Evolutionary conservation across 2,113 vertebrate species (phyloP).

Genomic region (Micromys minutus): DNA sequence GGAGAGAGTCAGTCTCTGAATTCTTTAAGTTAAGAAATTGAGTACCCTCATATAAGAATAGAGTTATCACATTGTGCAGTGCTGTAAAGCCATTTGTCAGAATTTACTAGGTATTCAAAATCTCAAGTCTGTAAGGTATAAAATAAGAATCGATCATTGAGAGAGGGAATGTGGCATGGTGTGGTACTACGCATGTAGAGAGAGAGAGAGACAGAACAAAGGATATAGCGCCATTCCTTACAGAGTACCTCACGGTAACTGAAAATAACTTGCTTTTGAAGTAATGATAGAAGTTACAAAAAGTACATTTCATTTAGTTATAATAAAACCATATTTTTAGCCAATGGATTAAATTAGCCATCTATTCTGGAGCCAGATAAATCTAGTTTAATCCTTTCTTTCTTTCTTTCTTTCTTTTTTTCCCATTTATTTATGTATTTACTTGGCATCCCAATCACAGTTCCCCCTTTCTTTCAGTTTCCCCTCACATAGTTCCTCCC

Average conservation of each 20-base stretch:
- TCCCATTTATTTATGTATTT: too few relatives aligned
- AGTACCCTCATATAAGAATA: background rate
- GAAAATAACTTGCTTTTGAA: background rate
- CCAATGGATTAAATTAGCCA: background rate
- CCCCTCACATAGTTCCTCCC: too few relatives aligned
- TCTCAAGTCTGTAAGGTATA: background rate
- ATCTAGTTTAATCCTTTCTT: background rate
- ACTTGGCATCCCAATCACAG: too few relatives aligned
- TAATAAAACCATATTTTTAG: background rate
- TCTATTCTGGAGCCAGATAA: background rate
- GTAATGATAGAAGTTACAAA: background rate
- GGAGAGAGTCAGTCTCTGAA: background rate
- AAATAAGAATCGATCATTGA: background rate
- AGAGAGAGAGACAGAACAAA: background rate
- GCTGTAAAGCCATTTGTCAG: background rate
- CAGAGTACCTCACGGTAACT: background rate
- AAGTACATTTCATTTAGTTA: background rate
- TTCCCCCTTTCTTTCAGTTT: too few relatives aligned
- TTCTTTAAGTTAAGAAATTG: background rate
- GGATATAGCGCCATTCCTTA: background rate
- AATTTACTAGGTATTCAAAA: background rate
- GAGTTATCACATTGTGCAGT: background rate
- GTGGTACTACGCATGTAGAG: rapidly evolving
- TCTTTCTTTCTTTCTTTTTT: too few relatives aligned
- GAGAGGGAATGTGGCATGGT: background rate